Base-by-base conservation (phyloP, 2,113 vertebrate species). In the Enhydra lutris region DNA sequence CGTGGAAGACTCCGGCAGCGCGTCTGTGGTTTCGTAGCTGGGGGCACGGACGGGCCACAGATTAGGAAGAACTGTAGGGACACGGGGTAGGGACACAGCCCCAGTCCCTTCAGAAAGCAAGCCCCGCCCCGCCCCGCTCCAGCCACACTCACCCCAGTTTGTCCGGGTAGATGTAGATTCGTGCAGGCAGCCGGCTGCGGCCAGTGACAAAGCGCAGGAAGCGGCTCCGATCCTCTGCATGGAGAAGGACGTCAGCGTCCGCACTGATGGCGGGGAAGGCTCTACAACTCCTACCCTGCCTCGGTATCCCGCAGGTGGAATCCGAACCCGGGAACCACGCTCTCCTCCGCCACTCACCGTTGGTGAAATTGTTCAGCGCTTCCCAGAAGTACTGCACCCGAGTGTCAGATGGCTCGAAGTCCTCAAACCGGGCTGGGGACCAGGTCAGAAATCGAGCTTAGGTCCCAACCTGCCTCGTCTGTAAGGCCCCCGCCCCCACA, bases 191-290 rank as follows among this genome's bases (percentile, higher is more conserved):
- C 76, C 99, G 99, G 98, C 99, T 99, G 95, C 99, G 99, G 84
- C 99, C 99, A 0, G 99, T 99, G 94, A 99, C 99, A 98, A 99
- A 99, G 97, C 99, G 99, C 95, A 99, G 98, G 98, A 99, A 99
- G 88, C 99, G 99, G 98, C 99, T 99, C 59, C 99, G 99, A 98
- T 99, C 99, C 99, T 99, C 99, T 99, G 98, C 87, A 81, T 84
- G 78, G 95, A 97, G 67, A 81, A 98, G 65, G 87, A 93, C 83
- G 63, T 96, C 29, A 55, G 67, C 2, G 31, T 3, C 14, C 3
- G 4, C 10, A 23, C 18, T 39, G 34, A 36, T 21, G 34, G 17
- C 17, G 14, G 59, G 12, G 29, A 47, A 80, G 21, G 3, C 26
- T 96, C 74, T 5, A 23, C 26, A 59, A 17, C 6, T 83, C 59